These are phyloP conservation scores for Apotomis betuletana DNA, from an alignment of 2,888 invertebrate genomes.

Conservation along the genomic window DNA sequence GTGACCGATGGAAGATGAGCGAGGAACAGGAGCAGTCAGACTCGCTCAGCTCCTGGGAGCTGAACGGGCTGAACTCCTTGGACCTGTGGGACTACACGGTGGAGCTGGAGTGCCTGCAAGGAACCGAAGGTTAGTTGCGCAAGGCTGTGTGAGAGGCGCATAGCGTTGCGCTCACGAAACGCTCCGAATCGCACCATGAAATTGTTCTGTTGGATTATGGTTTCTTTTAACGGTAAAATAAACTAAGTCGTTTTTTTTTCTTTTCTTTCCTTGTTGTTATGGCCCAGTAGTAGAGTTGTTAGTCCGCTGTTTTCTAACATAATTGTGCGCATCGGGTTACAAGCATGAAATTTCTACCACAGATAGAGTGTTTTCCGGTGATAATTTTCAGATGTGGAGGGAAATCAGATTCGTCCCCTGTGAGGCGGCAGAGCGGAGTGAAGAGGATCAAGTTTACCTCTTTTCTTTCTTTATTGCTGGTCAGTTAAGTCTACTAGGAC, in stretches of 20 bases:
- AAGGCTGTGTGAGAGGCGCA: conserved; percentile 68
- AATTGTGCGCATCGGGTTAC: too few relatives aligned
- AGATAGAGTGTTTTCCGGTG: too few relatives aligned
- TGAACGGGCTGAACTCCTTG: conserved; percentile 86
- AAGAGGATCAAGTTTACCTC: too few relatives aligned
- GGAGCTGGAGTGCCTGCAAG: conserved; percentile 90
- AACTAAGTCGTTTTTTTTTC: not conserved
- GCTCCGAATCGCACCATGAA: conserved; percentile 64
- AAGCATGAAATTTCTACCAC: too few relatives aligned
- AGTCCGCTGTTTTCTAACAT: too few relatives aligned
- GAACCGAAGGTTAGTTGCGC: conserved; percentile 87
- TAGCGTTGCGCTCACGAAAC: conserved; percentile 49
- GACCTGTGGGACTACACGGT: conserved; percentile 94
- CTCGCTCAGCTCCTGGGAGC: conserved; percentile 80
- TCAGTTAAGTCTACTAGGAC: too few relatives aligned
- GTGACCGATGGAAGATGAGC: conserved; percentile 66
- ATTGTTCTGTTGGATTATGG: conserved; percentile 56
- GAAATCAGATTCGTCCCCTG: too few relatives aligned
- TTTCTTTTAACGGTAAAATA: conserved; percentile 42
- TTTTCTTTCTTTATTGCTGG: too few relatives aligned
- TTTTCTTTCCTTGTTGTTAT: too few relatives aligned
- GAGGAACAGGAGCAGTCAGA: conserved; percentile 77
- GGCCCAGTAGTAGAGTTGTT: too few relatives aligned
- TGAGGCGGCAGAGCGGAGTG: too few relatives aligned
- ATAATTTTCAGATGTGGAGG: too few relatives aligned